Evolutionary conservation across 1,140 invertebrate species (phyloP), one percentile per base, ranked within the genome.

Genomic region (Eurosta solidaginis): DNA sequence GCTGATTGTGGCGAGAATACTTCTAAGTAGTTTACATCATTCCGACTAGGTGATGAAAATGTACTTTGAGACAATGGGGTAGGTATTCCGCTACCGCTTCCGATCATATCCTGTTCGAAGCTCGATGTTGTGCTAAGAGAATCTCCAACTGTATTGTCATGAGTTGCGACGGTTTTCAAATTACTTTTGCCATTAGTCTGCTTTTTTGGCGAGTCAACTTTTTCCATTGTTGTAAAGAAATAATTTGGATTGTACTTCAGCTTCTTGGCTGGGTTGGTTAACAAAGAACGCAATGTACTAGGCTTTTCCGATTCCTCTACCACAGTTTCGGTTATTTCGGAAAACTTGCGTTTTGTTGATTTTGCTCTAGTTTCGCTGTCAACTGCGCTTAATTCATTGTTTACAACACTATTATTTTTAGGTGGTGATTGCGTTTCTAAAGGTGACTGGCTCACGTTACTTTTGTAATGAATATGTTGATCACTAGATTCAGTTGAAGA

Each of bases 201-300:
- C 7, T 42, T 54, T 33, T 76, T 76, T 42, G 7, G 47, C 9
- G 81, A 82, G 54, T 78, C 54, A 14, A 85, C 81, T 36, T 73
- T 73, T 81, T 86, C 84, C 33, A 84, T 77, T 12, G 80, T 85
- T 22, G 85, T 83, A 78, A 84, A 85, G 76, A 83, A 86, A 20
- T 84, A 85, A 78, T 88, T 84, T 50, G 86, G 85, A 20, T 85
- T 83, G 78, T 87, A 84, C 59, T 85, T 87, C 2, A 85, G 77
- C 80, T 89, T 89, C 81, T 88, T 88, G n/a, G 82, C 83, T 10
- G 90, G 90, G 83, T 88, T 89, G 5, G 83, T 89, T 44, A 90
- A 82, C 78, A 91, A 82, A 1, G 89, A 89, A 17, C 90, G 81
- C 74, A 90, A 78, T 10, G 89, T 85, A 74, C 85, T 87, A n/a